Evolutionary conservation across 2,797 vertebrate species (phyloP), one percentile per base, ranked within the genome.

Genomic region (Etheostoma perlongum): DNA sequence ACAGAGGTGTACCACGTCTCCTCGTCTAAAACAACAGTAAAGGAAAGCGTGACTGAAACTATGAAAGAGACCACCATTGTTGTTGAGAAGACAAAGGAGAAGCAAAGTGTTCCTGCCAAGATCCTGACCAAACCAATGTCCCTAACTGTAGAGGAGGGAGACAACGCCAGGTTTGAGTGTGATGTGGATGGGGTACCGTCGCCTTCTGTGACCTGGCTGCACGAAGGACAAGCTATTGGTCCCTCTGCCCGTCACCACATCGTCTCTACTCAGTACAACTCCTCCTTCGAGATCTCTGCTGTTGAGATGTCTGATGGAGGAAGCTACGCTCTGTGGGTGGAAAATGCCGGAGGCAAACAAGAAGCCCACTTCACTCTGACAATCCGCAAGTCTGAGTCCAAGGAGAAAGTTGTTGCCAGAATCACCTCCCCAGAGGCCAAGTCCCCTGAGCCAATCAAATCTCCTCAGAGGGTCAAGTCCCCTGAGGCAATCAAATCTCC

Each of bases 281-380:
- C 98, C 6, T 95, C 93, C 44, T 97, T 99, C 75, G 97, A 98
- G 91, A 99, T 99, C 81, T 95, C 95, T 47, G 91, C 90, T 0
- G 98, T 97, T 54, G 96, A 98, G 76, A 78, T 67, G 44, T 96
- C 96, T 0, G 98, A 99, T 90, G 98, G 97, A 92, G 98, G 98
- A 85, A 96, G 71, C 89, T 99, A 99, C 83, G 95, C 92, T 0
- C 91, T 99, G 75, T 85, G 97, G 52, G 97, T 97, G 10, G 96
- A 99, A 91, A 99, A 99, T 27, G 83, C 94, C 5, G 95, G 95
- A 78, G 97, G 98, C 51, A 96, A 92, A 84, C 96, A 99, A 87
- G 98, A 98, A 91, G 96, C 96, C 0, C 91, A 96, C 77, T 99
- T 99, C 78, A 97, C 93, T 81, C 92, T 99, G 86, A 96, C 95